These are phyloP conservation scores for Rhinopomastus cyanomelas DNA, from an alignment of 2,113 vertebrate genomes.

Conservation along the genomic window DNA sequence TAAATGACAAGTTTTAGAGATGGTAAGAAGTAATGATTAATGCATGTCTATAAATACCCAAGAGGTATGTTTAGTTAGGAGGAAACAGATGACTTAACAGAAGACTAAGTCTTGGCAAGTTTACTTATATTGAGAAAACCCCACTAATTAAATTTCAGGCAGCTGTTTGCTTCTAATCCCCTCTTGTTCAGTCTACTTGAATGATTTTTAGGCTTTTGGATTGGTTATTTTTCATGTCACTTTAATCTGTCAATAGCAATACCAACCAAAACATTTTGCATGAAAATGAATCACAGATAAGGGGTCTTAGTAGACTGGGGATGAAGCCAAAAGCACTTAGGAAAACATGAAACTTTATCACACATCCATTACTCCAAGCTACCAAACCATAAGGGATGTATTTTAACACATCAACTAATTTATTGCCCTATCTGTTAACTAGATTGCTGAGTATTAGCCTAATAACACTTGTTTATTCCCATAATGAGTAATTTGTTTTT, in stretches of 20 bases:
- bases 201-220: slow-evolving; percentile 44
- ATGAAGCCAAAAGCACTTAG: slow-evolving; percentile 55
- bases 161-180: slow-evolving; percentile 70
- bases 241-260: slow-evolving; percentile 45
- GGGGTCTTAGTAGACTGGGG: background rate
- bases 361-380: slow-evolving; percentile 27
- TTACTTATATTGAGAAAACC: slow-evolving; percentile 57
- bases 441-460: slow-evolving; percentile 15
- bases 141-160: slow-evolving; percentile 74
- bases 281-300: slow-evolving; percentile 71
- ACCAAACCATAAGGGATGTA: slow-evolving; percentile 27
- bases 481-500: slow-evolving; percentile 20
- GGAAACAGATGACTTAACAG: slow-evolving; percentile 78
- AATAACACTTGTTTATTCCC: slow-evolving; percentile 23
- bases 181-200: slow-evolving; percentile 66
- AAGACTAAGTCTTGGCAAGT: slow-evolving; percentile 74
- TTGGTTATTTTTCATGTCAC: background rate
- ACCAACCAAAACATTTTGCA: slow-evolving; percentile 64
- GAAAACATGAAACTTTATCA: slow-evolving; percentile 46
- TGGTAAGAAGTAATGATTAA: slow-evolving; percentile 68
- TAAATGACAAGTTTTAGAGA: slow-evolving; percentile 70
- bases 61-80: slow-evolving; percentile 69
- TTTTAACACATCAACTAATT: background rate
- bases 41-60: slow-evolving; percentile 75
- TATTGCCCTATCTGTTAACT: slow-evolving; percentile 23